These are phyloP conservation scores for Anorthoa munda DNA, from an alignment of 2,888 invertebrate genomes.

Conservation along the genomic window DNA sequence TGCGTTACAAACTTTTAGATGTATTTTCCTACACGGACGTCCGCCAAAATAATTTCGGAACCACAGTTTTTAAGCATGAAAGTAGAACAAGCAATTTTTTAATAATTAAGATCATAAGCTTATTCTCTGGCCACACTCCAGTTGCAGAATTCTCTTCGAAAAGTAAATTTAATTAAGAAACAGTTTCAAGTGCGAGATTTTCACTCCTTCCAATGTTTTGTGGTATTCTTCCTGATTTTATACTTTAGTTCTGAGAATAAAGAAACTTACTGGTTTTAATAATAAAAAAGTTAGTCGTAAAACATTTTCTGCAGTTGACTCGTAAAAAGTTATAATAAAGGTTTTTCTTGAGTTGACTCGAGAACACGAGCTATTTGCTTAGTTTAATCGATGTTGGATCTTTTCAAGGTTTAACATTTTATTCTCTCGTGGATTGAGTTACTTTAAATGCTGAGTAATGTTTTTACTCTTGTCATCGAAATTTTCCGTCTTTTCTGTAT, in stretches of 20 bases:
- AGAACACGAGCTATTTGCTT: constrained; percentile 30
- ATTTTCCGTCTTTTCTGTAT: not conserved
- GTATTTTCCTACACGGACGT: no score
- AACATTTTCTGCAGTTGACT: constrained; percentile 22
- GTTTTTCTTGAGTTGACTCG: constrained; percentile 13
- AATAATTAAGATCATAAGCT: constrained; percentile 36
- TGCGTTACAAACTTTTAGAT: constrained; percentile 3
- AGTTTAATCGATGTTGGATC: constrained; percentile 29
- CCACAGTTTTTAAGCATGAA: constrained; percentile 10
- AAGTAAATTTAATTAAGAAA: constrained; percentile 68
- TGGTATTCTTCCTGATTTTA: constrained; percentile 38
- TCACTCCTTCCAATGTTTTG: constrained; percentile 55
- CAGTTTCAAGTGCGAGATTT: constrained; percentile 57
- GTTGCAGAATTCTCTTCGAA: constrained; percentile 38
- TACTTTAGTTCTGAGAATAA: constrained; percentile 4
- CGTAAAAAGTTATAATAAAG: constrained; percentile 20
- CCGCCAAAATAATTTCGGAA: constrained; percentile 30
- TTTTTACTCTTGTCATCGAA: constrained; percentile 4
- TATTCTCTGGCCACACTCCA: constrained; percentile 56
- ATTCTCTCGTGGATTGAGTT: constrained; percentile 19
- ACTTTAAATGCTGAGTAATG: constrained; percentile 5
- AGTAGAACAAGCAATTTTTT: constrained; percentile 19
- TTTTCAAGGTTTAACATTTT: constrained; percentile 22
- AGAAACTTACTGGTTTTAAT: constrained; percentile 22
- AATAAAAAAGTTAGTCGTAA: constrained; percentile 23